phyloP scores from a whole-genome alignment of 1,140 invertebrate genomes.

The Lasioglossum baleicum region DNA sequence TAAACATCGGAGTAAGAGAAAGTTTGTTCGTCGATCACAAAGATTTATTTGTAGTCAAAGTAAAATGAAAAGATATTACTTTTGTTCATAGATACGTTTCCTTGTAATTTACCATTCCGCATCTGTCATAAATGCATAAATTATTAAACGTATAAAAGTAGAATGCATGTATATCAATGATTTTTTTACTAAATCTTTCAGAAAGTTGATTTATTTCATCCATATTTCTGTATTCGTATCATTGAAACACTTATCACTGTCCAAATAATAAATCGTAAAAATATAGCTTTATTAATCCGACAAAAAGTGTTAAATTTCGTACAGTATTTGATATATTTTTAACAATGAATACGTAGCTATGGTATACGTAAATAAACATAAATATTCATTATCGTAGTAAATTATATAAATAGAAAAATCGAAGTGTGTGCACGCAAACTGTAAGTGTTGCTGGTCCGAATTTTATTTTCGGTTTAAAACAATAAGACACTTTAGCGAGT shows the following conservation, averaged over 20 bases:
- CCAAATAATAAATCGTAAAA: slow-evolving; percentile 12
- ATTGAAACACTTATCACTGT: background rate
- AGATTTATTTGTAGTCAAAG: no score
- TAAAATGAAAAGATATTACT: no score
- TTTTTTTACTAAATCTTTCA: background rate
- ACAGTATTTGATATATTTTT: slow-evolving; percentile 41
- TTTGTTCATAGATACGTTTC: no score
- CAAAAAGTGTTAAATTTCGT: slow-evolving; percentile 27
- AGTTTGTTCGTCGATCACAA: no score
- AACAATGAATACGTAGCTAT: background rate
- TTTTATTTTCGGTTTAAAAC: background rate
- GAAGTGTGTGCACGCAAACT: background rate
- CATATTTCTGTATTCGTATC: background rate
- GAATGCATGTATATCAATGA: background rate
- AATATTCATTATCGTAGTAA: background rate
- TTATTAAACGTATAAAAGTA: background rate
- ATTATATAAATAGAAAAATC: background rate
- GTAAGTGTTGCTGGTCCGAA: background rate
- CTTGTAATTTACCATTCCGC: no score
- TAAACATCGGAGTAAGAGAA: no score
- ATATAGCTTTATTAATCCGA: slow-evolving; percentile 9
- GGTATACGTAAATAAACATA: slow-evolving; percentile 8
- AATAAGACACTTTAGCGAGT: background rate
- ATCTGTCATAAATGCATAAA: no score
- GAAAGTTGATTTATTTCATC: background rate